Conservation (phyloP, 2,113 vertebrate genomes). For the Coptodon bakossiorum region DNA sequence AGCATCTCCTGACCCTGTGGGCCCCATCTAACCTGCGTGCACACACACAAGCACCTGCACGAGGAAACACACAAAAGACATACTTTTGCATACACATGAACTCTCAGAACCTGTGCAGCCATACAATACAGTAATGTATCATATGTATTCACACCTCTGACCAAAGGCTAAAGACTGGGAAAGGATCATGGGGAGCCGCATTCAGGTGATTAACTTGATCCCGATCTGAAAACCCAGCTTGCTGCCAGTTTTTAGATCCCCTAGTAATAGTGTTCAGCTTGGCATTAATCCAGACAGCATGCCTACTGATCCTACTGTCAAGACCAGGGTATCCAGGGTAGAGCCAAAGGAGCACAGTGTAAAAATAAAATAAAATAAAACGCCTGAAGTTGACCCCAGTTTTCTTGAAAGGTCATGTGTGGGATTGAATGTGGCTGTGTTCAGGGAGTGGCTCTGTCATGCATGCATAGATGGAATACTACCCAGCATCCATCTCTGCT, state of each 20-base stretch:
- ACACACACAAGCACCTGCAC: not conserved
- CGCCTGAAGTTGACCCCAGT: slow-evolving; percentile 32
- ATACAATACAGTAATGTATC: not conserved
- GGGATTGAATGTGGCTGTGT: slow-evolving; percentile 39
- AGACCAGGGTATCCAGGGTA: not conserved
- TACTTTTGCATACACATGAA: not conserved
- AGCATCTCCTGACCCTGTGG: slow-evolving; percentile 63
- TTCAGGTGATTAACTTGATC: slow-evolving; percentile 34
- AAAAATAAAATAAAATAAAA: not conserved
- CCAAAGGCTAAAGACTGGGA: not conserved
- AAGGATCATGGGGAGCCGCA: slow-evolving; percentile 1
- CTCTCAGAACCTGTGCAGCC: not conserved
- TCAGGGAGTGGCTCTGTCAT: slow-evolving; percentile 41
- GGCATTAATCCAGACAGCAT: slow-evolving; percentile 19
- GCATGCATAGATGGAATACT: slow-evolving; percentile 45
- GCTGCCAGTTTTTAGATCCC: slow-evolving; percentile 27
- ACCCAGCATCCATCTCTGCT: slow-evolving; percentile 59
- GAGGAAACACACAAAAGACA: not conserved
- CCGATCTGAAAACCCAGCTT: slow-evolving; percentile 21
- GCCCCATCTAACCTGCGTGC: slow-evolving; percentile 42
- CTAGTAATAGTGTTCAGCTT: slow-evolving; percentile 18
- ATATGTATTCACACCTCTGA: not conserved
- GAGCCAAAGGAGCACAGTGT: not conserved
- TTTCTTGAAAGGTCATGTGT: slow-evolving; percentile 54
- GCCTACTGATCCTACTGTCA: slow-evolving; percentile 7